These are phyloP conservation scores for Pongo pygmaeus DNA, from an alignment of 2,113 vertebrate genomes.

Conservation along the genomic window DNA sequence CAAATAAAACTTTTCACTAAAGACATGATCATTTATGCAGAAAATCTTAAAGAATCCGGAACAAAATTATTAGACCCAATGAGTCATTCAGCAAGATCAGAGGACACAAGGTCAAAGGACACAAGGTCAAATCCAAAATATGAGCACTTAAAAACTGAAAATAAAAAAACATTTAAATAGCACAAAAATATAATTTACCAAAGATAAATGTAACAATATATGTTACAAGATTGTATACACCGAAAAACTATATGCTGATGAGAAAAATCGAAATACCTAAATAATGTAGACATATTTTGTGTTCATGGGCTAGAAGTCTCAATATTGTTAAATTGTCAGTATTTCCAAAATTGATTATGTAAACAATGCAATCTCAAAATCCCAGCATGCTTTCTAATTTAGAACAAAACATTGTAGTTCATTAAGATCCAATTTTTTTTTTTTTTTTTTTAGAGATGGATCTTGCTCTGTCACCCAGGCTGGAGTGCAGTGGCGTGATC, in stretches of 20 bases:
- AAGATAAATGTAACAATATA: neutral
- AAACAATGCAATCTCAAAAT: neutral
- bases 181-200: neutral
- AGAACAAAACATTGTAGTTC: neutral
- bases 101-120: neutral
- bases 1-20: neutral
- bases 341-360: neutral
- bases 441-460: no score
- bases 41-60: slow-evolving; percentile 25
- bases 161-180: neutral
- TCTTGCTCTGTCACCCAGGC: no score
- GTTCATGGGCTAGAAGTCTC: neutral
- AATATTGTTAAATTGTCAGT: neutral
- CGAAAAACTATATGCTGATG: neutral
- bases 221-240: neutral
- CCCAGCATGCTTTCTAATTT: neutral
- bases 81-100: neutral
- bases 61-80: slow-evolving; percentile 8
- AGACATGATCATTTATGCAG: neutral
- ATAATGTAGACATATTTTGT: neutral
- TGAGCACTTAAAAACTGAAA: neutral
- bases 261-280: neutral
- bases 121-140: neutral
- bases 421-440: neutral
- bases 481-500: no score